Percentiles rank a stretch among this genome's conserved stretches.
Evolutionary conservation across 64 coral and sea anemone genomes (phyloP).

Genomic region (Hydrozoanthus tunicans): DNA sequence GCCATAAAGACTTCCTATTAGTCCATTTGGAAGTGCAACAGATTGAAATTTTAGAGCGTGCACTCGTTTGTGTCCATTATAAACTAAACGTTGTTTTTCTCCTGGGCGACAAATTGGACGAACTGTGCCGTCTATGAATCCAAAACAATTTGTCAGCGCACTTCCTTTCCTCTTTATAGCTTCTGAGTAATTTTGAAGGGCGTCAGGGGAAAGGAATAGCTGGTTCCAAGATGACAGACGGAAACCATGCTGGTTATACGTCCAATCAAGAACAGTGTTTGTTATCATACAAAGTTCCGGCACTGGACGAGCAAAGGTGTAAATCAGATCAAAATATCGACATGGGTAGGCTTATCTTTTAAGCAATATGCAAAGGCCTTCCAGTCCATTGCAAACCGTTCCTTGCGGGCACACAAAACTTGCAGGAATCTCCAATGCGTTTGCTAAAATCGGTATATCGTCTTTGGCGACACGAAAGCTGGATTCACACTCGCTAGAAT

Average conservation of each 20-base stretch:
- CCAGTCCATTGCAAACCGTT: not conserved
- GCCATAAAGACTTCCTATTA: not conserved
- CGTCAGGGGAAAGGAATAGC: not conserved
- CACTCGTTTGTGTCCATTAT: not conserved
- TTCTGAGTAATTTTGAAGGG: not conserved
- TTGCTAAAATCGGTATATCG: not conserved
- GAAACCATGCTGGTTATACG: not conserved
- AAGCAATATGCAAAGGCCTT: not conserved
- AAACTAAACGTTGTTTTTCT: not conserved
- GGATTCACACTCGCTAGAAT: not conserved
- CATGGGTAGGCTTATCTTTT: not conserved
- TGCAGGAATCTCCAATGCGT: not conserved
- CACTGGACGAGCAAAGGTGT: not conserved
- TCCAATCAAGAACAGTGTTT: not conserved
- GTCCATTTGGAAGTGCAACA: conserved; percentile 1
- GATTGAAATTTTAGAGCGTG: not conserved
- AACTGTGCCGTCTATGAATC: not conserved
- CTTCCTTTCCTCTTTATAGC: not conserved
- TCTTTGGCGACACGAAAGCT: conserved; percentile 7
- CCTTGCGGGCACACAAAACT: not conserved
- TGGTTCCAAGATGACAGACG: not conserved
- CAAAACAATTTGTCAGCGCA: not conserved
- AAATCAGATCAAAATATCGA: not conserved
- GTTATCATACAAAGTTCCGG: not conserved
- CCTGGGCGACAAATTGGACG: not conserved